A percentile compares a stretch with the other conserved stretches of the same genome.
phyloP scores from a whole-genome alignment of 2,888 invertebrate species.

The Orthosia incerta region DNA sequence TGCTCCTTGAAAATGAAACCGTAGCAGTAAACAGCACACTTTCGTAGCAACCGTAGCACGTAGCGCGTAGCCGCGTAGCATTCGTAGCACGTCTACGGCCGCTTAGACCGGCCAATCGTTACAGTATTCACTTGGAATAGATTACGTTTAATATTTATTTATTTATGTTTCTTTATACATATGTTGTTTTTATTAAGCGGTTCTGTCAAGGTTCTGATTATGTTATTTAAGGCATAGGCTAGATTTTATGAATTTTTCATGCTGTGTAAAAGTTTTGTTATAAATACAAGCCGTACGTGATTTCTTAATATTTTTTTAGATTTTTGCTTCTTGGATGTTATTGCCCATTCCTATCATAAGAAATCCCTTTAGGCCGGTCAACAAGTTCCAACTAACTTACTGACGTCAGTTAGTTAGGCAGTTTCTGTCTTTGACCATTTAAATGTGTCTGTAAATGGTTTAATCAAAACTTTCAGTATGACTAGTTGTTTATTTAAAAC shows the following conservation, averaged over 20 bases:
- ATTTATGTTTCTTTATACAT: slow-evolving; percentile 63
- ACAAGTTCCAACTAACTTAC: not conserved
- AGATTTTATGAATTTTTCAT: slow-evolving; percentile 13
- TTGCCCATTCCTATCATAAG: not conserved
- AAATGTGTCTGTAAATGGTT: not conserved
- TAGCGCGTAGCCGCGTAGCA: slow-evolving; percentile 77
- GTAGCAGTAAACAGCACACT: slow-evolving; percentile 58
- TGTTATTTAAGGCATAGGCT: not conserved
- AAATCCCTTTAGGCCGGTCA: not conserved
- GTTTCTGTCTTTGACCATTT: not conserved
- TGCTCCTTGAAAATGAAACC: slow-evolving; percentile 38
- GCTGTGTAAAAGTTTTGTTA: not conserved
- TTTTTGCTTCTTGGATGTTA: not conserved
- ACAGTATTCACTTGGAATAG: slow-evolving; percentile 70
- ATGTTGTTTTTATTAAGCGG: slow-evolving; percentile 42
- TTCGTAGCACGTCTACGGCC: slow-evolving; percentile 86
- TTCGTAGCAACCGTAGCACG: slow-evolving; percentile 68
- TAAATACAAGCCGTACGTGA: not conserved
- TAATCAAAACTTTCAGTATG: not conserved
- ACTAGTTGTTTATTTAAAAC: not conserved
- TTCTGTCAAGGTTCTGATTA: not conserved
- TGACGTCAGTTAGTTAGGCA: not conserved
- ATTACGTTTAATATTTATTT: slow-evolving; percentile 75
- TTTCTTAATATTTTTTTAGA: not conserved
- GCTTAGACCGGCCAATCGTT: slow-evolving; percentile 75